Base-by-base conservation (phyloP, 2,113 vertebrate species). In the Ifrita kowaldi region DNA sequence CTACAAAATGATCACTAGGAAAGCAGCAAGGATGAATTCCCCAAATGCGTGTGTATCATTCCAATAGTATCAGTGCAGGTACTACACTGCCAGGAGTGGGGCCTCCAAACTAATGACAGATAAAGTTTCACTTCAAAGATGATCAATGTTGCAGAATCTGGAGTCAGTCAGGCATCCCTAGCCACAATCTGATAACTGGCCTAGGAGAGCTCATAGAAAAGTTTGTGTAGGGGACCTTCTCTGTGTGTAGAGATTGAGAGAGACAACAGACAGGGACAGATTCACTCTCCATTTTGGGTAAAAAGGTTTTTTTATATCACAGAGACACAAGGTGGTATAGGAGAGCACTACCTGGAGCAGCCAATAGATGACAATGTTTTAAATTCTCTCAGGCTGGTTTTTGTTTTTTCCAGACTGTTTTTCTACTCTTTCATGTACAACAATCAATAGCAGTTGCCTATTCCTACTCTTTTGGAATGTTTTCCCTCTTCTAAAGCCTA, bases 81-180 rank as follows among this genome's bases (percentile, higher is more conserved):
- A 26, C 49, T 49, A 49, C 49, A 7, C 30, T 75, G 15, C 30
- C 19, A 73, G 32, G 12, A 81, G 9, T 8, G 24, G 3, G n/a
- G 10, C 33, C 53, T 84, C 7, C 6, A 65, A 70, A 44, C 21
- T 6, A 3, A 23, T 13, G 5, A 16, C 6, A 10, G 56, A 22
- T 20, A 13, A 60, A 85, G 46, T 78, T 69, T 85, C 10, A 16
- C 23, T 60, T 69, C 4, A 1, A 33, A 85, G n/a, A 23, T 65
- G 30, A 49, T 75, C 8, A 0, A 0, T 0, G 0, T 39, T 6
- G 0, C 10, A 6, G 50, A 52, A 32, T 57, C 67, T 75, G 21
- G 52, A 86, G 46, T 55, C 84, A 83, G 41, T 17, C 59, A 70
- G 46, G 21, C 7, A 4, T 39, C 15, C 33, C 49, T 26, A 32